These are phyloP conservation scores for Glyphotaelius pellucidus DNA, from an alignment of 2,888 invertebrate genomes.

Conservation along the genomic window DNA sequence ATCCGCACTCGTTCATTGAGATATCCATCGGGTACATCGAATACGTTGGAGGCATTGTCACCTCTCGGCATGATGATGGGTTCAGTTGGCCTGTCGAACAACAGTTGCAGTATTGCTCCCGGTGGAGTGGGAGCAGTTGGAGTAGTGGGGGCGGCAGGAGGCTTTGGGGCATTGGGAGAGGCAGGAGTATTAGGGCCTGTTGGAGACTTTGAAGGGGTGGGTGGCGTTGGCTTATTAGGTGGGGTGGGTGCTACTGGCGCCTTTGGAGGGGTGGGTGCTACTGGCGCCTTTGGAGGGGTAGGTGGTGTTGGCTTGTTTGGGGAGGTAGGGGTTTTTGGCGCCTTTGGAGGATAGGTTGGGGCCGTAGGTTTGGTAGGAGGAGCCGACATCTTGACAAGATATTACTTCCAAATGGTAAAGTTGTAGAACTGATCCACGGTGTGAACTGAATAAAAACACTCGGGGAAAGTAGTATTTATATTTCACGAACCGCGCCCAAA, in stretches of 20 bases:
- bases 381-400: background rate
- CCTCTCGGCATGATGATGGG: constrained; percentile 82
- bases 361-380: background rate
- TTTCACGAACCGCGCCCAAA: background rate
- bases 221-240: background rate
- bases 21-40: constrained; percentile 77
- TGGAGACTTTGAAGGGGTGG: background rate
- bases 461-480: background rate
- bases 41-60: constrained; percentile 74
- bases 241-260: background rate
- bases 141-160: background rate
- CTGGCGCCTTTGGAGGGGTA: too few species aligned
- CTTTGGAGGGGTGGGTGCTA: too few species aligned
- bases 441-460: background rate
- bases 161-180: background rate
- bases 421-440: background rate
- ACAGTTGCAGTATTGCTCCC: constrained; percentile 69
- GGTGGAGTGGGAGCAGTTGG: constrained; percentile 68
- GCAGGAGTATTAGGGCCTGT: background rate
- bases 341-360: too few species aligned
- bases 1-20: constrained; percentile 5
- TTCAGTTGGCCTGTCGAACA: constrained; percentile 82
- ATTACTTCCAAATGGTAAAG: background rate
- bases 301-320: too few species aligned
- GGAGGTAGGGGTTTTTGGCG: too few species aligned